Percentiles rank a stretch among this genome's conserved stretches.
Evolutionary conservation across 2,113 vertebrate genomes (phyloP).

Genomic region (Gnathonemus echidnorhynchus): DNA sequence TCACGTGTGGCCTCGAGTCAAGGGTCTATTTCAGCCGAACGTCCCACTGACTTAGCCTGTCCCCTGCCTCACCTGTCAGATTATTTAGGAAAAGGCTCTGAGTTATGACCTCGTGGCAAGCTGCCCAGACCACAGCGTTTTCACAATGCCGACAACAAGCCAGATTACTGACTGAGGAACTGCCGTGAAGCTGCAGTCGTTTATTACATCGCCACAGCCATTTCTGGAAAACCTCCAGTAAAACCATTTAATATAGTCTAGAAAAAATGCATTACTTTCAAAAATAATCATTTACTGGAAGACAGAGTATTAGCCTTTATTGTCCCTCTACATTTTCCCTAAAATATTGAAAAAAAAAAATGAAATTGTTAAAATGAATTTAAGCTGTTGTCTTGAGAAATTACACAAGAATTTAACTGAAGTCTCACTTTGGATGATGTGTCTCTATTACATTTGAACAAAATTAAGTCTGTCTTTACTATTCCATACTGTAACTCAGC

Average conservation of each 20-base stretch:
- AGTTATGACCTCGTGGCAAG: background rate
- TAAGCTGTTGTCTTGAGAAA: background rate
- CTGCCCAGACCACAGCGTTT: background rate
- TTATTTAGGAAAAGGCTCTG: background rate
- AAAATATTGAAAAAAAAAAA: background rate
- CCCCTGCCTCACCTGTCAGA: background rate
- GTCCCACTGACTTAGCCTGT: background rate
- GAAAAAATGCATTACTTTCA: background rate
- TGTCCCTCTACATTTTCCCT: background rate
- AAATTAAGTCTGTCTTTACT: background rate
- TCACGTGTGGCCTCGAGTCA: background rate
- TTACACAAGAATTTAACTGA: background rate
- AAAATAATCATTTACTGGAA: background rate
- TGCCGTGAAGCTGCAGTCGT: background rate
- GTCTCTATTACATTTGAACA: background rate
- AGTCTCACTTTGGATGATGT: background rate
- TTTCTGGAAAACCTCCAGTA: background rate
- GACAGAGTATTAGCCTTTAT: background rate
- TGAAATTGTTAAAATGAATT: background rate
- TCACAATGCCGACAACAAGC: background rate
- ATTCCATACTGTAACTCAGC: background rate
- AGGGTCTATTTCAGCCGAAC: background rate
- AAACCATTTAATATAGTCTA: background rate
- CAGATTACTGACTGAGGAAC: background rate
- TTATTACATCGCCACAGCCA: background rate